Conservation (phyloP, 2,888 invertebrate genomes). For the Phaedon cochleariae region DNA sequence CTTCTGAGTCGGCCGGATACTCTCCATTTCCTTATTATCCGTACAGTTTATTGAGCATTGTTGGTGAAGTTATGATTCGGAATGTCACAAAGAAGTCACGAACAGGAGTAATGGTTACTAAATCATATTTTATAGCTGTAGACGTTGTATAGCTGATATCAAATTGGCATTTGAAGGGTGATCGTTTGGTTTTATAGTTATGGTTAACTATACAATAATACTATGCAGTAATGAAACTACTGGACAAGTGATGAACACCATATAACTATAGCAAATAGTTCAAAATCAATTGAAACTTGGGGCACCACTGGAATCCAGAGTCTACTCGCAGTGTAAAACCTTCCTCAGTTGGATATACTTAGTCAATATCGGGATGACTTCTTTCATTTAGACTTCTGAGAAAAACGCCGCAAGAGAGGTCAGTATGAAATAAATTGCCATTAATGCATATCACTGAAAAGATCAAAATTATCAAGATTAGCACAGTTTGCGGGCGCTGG, state of each 20-base stretch:
- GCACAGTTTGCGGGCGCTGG: too few relatives aligned
- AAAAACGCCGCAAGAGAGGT: too few relatives aligned
- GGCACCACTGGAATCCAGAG: too few relatives aligned
- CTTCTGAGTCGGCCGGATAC: neutral
- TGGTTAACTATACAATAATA: neutral
- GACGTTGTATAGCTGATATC: neutral
- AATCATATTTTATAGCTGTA: neutral
- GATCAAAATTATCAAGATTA: too few relatives aligned
- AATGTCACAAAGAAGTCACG: neutral
- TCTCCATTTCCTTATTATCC: neutral
- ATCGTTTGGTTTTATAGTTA: neutral
- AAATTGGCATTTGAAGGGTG: neutral
- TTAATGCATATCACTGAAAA: too few relatives aligned
- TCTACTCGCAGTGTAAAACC: too few relatives aligned
- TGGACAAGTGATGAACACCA: neutral
- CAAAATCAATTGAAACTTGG: too few relatives aligned
- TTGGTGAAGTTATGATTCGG: neutral
- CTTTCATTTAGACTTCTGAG: too few relatives aligned
- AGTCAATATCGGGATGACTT: too few relatives aligned
- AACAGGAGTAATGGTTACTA: conserved; percentile 1
- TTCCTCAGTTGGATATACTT: too few relatives aligned
- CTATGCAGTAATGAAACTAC: neutral
- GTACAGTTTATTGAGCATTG: neutral
- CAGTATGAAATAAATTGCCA: too few relatives aligned
- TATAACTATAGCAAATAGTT: too few relatives aligned